Evolutionary conservation across 1,140 invertebrate species (phyloP).

Genomic region (Ruditapes philippinarum): DNA sequence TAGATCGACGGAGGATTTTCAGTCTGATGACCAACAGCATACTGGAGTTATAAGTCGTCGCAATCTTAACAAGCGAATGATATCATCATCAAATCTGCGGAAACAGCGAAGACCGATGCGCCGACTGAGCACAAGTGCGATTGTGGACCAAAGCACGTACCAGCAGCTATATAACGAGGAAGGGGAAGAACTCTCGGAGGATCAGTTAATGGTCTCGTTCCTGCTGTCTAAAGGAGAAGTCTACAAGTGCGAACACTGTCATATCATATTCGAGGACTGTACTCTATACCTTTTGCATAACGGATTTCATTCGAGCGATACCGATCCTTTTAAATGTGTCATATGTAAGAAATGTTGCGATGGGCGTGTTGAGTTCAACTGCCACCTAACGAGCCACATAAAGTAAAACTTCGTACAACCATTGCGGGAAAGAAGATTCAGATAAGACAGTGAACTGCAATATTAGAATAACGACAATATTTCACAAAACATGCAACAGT

Average conservation of each 20-base stretch:
- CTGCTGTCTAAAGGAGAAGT: constrained; percentile 80
- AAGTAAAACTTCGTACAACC: too few species aligned
- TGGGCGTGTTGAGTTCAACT: constrained; percentile 84
- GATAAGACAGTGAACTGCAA: too few species aligned
- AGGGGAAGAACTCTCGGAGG: constrained; percentile 67
- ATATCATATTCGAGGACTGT: constrained; percentile 84
- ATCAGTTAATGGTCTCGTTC: constrained; percentile 77
- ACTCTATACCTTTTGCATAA: constrained; percentile 84
- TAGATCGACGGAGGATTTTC: constrained; percentile 57
- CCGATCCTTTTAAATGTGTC: constrained; percentile 83
- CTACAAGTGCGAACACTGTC: constrained; percentile 83
- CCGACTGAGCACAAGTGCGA: constrained; percentile 78
- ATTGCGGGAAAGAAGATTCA: too few species aligned
- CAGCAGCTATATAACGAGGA: constrained; percentile 72
- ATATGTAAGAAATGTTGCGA: constrained; percentile 81
- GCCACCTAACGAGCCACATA: constrained; percentile 84
- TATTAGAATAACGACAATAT: too few species aligned
- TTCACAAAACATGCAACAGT: too few species aligned
- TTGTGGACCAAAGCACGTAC: constrained; percentile 43
- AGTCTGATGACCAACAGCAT: constrained; percentile 69
- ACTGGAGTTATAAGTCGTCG: constrained; percentile 71
- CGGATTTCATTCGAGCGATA: constrained; percentile 83
- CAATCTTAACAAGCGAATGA: constrained; percentile 82
- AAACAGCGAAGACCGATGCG: constrained; percentile 84
- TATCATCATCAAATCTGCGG: constrained; percentile 72